phyloP scores from a whole-genome alignment of 2,797 vertebrate species.

The Sphaeramia orbicularis region DNA sequence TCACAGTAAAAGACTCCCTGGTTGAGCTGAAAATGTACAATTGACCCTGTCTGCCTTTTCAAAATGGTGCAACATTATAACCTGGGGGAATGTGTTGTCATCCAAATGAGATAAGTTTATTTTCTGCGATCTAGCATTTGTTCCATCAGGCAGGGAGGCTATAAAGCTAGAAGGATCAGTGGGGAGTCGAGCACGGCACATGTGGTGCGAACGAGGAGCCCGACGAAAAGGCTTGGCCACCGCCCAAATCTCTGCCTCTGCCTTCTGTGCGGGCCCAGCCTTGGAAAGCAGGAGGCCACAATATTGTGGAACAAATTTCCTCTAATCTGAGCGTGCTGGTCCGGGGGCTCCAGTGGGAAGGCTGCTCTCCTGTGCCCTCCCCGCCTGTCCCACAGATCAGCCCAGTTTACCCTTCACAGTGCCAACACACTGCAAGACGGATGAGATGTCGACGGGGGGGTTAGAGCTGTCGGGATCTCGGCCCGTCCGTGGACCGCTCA shows the following conservation, averaged over 20 bases:
- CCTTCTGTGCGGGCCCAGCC: constrained; percentile 92
- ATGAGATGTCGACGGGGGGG: constrained; percentile 73
- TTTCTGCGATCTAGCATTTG: constrained; percentile 93
- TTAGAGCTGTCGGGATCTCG: constrained; percentile 69
- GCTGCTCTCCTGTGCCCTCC: constrained; percentile 79
- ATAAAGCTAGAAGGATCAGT: constrained; percentile 90
- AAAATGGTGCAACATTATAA: constrained; percentile 90
- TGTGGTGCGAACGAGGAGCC: constrained; percentile 86
- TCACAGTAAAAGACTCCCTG: constrained; percentile 81
- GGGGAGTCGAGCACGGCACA: constrained; percentile 88
- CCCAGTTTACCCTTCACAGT: constrained; percentile 80
- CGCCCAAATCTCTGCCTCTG: constrained; percentile 93
- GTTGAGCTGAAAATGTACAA: constrained; percentile 86
- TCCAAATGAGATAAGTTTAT: constrained; percentile 98
- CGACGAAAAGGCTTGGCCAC: constrained; percentile 88
- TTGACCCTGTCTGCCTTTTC: constrained; percentile 86
- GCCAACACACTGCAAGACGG: constrained; percentile 78
- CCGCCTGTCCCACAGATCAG: constrained; percentile 72
- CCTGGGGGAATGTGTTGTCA: constrained; percentile 94
- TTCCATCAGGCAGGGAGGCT: constrained; percentile 93
- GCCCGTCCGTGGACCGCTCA: constrained; percentile 72
- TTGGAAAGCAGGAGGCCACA: constrained; percentile 90
- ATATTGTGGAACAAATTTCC: constrained; percentile 91
- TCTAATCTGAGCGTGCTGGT: constrained; percentile 90
- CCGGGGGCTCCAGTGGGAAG: constrained; percentile 81